Evolutionary conservation across 2,888 invertebrate genomes (phyloP).

Genomic region (Lepidocyrtoides sp.): DNA sequence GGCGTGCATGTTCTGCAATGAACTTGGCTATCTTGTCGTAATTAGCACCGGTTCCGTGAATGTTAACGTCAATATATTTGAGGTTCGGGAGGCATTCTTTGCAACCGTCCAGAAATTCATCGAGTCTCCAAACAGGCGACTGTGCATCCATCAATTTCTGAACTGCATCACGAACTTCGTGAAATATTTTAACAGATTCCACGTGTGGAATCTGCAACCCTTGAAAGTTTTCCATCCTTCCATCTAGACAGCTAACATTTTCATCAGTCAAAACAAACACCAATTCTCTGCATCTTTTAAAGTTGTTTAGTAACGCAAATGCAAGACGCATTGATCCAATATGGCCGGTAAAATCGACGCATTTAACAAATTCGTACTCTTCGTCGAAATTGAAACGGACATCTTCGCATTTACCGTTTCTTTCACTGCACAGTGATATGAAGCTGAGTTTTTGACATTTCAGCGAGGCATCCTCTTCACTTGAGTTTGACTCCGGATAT

Average conservation of each 20-base stretch:
- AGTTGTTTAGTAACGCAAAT: background rate
- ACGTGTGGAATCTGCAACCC: background rate
- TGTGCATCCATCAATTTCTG: background rate
- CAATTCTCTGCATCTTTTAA: background rate
- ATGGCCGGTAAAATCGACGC: background rate
- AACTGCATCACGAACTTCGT: background rate
- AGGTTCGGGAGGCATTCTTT: conserved; percentile 4
- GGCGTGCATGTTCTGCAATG: background rate
- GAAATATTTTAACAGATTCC: background rate
- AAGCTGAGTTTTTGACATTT: background rate
- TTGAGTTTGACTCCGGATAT: background rate
- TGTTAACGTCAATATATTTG: background rate
- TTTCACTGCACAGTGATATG: background rate
- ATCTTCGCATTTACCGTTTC: background rate
- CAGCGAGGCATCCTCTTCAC: background rate
- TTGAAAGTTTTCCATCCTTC: background rate
- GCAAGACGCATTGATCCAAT: conserved; percentile 26
- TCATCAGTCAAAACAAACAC: background rate
- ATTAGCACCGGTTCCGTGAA: background rate
- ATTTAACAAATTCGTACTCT: background rate
- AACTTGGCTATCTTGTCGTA: conserved; percentile 15
- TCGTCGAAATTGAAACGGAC: background rate
- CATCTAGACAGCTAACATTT: background rate
- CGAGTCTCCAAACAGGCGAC: background rate
- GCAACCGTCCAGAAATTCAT: conserved; percentile 10